A percentile compares a stretch with the other conserved stretches of the same genome.
Evolutionary conservation across 2,888 invertebrate genomes (phyloP).

Genomic region (Argyresthia goedartella): DNA sequence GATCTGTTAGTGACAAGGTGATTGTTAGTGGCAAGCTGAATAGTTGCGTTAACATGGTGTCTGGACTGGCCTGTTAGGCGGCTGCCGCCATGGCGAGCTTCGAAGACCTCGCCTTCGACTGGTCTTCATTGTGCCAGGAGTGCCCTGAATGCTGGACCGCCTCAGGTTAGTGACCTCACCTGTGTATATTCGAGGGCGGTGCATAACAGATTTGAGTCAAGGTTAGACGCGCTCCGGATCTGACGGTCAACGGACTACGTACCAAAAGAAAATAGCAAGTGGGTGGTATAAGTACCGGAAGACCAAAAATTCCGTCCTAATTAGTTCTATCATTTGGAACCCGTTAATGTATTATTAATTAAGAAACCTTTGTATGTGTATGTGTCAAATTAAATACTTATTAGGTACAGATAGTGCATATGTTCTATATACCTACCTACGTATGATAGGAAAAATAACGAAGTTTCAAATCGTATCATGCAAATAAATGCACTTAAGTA

Average conservation of each 20-base stretch:
- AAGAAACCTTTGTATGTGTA: too few species aligned
- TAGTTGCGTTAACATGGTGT: conserved; percentile 34
- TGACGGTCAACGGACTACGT: conserved; percentile 7
- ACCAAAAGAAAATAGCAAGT: background rate
- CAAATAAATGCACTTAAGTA: too few species aligned
- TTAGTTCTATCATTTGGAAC: background rate
- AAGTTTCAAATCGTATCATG: background rate
- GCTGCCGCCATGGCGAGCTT: conserved; percentile 70
- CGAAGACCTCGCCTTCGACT: conserved; percentile 75
- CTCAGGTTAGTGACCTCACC: conserved; percentile 61
- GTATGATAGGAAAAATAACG: background rate
- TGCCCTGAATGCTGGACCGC: conserved; percentile 74
- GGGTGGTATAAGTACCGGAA: too few species aligned
- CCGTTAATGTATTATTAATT: too few species aligned
- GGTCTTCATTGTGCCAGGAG: conserved; percentile 74
- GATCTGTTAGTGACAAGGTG: background rate
- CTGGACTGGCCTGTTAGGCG: conserved; percentile 25
- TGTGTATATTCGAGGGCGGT: background rate
- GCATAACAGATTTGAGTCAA: conserved; percentile 9
- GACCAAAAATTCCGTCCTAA: too few species aligned
- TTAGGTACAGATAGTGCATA: too few species aligned
- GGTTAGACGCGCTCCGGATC: conserved; percentile 13
- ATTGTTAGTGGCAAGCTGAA: background rate
- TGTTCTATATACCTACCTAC: background rate
- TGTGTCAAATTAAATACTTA: too few species aligned